Evolutionary conservation across 2,888 invertebrate genomes (phyloP), one percentile per base, ranked within the genome.

Genomic region (Copidosoma aretas): DNA sequence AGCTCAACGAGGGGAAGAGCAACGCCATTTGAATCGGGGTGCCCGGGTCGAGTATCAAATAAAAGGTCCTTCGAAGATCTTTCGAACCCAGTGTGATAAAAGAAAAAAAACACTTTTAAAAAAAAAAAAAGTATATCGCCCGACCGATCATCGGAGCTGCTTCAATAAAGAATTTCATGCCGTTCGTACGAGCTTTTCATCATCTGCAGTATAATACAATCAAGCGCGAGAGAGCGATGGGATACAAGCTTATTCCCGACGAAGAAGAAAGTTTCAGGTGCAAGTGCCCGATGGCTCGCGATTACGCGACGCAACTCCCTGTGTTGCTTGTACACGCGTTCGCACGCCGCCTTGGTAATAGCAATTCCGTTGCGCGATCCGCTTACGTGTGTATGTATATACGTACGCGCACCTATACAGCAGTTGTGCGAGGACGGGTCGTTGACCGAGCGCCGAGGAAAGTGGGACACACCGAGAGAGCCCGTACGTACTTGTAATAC

Each of bases 391-490:
- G 8, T 32, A 32, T 32, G 32, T 32, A 32, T 32, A 32, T 8
- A 5, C 32, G 32, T 32, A n/a, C n/a, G n/a, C n/a, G n/a, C n/a
- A n/a, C n/a, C n/a, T 32, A 32, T 32, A 8, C 32, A 5, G 32
- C 8, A 3, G 32, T 32, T 32, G 32, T 32, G 32, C 32, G 32
- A 32, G 75, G 73, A 60, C 71, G 75, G 83, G 81, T 83, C 82
- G 81, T 81, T 83, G 83, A 82, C 83, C 83, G 82, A 78, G 77
- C 79, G 76, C 75, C 74, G 78, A 80, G 81, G 83, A 83, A 83
- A 83, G 83, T 83, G 81, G 83, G 83, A 82, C 80, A 79, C 41
- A 56, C 59, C 65, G 64, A 67, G 66, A 54, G 22, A 19, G 51
- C 58, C 17, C 25, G 2, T 15, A 3, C 15, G 39, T 56, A 46